Conservation (phyloP, 53 echinoderm and acorn worm species). For the Astropecten irregularis region DNA sequence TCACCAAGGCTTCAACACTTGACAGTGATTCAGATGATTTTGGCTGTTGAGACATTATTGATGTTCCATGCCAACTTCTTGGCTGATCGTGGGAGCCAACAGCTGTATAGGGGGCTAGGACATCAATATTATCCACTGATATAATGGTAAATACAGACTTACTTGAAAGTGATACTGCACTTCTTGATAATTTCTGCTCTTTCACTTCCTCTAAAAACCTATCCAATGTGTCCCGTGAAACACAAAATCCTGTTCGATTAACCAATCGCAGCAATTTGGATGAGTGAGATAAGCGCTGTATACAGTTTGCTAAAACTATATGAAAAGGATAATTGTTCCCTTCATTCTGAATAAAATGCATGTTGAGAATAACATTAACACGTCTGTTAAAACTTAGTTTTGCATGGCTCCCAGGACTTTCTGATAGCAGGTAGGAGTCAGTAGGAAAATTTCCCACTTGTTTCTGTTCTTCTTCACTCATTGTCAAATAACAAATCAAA, state of each 20-base stretch:
- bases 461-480: conserved; percentile 5
- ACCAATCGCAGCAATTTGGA: conserved; percentile 9
- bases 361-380: conserved; percentile 2
- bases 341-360: conserved; percentile 16
- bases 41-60: conserved; percentile 39
- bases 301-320: conserved; percentile 10
- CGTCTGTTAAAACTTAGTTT: neutral
- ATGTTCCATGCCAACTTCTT: conserved; percentile 42
- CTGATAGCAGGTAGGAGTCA: neutral
- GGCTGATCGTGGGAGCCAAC: neutral
- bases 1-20: neutral
- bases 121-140: conserved; percentile 55
- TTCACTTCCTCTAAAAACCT: conserved; percentile 35
- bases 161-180: neutral
- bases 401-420: neutral
- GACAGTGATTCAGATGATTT: neutral
- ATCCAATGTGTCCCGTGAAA: conserved; percentile 39
- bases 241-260: conserved; percentile 21
- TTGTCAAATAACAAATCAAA: neutral
- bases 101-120: conserved; percentile 26
- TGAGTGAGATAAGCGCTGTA: conserved; percentile 17
- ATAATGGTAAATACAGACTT: neutral
- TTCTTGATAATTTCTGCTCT: neutral
- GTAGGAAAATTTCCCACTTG: neutral
- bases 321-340: conserved; percentile 24